These are phyloP conservation scores for Pseudoatta argentina DNA, from an alignment of 1,140 invertebrate genomes.

Conservation along the genomic window DNA sequence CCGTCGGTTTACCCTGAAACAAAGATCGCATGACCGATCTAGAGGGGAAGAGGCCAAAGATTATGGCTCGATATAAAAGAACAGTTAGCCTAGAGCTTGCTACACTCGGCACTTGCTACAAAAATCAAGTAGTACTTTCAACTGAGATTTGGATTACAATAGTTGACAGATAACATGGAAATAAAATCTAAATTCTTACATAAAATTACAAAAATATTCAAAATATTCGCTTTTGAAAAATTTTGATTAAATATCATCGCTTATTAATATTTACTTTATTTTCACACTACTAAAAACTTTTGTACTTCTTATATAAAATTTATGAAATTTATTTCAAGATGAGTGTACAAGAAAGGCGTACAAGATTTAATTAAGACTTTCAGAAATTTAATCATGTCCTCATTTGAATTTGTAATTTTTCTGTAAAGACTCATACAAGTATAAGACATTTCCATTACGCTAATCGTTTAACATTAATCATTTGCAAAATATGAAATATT, in stretches of 20 bases:
- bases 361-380: background rate
- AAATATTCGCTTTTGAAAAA: background rate
- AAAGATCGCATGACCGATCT: constrained; percentile 15
- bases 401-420: too few relatives aligned
- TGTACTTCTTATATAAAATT: background rate
- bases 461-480: background rate
- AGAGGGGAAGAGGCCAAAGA: constrained; percentile 4
- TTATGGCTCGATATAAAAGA: constrained; percentile 26
- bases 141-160: background rate
- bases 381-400: background rate
- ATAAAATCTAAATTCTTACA: constrained; percentile 5
- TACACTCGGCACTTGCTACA: background rate
- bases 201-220: background rate
- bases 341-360: too few relatives aligned
- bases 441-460: background rate
- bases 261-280: background rate
- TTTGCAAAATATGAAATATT: background rate
- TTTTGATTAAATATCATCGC: background rate
- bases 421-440: background rate
- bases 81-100: constrained; percentile 11
- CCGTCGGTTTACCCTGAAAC: constrained; percentile 75
- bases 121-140: background rate
- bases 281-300: background rate
- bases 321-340: background rate
- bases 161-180: background rate